These are phyloP conservation scores for Lepidurus packardi DNA, from an alignment of 1,140 invertebrate species.

Conservation along the genomic window DNA sequence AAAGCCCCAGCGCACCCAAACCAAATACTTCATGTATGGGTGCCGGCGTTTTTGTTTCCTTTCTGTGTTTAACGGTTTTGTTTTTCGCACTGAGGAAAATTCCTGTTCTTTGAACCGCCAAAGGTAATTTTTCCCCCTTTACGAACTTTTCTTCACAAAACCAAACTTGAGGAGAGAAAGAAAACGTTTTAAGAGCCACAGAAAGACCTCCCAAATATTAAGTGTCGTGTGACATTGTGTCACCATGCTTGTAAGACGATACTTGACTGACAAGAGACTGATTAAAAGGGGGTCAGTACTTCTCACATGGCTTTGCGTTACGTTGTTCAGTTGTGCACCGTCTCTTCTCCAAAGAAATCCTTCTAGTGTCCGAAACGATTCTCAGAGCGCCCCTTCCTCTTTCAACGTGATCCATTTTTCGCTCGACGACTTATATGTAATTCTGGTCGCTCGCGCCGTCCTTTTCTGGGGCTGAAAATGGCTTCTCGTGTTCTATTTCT, in stretches of 20 bases:
- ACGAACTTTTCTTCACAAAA: background rate
- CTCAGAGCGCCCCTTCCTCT: background rate
- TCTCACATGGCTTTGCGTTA: background rate
- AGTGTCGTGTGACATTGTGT: conserved; percentile 19
- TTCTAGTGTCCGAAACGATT: background rate
- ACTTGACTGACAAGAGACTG: conserved; percentile 18
- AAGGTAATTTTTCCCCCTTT: background rate
- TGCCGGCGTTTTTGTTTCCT: background rate
- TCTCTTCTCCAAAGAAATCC: background rate
- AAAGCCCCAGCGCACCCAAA: background rate
- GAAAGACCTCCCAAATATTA: background rate
- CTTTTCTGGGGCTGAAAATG: background rate
- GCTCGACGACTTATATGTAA: background rate
- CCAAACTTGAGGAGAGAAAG: background rate
- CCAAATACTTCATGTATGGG: background rate
- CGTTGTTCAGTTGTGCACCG: background rate
- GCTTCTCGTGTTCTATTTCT: background rate
- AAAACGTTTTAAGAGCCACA: background rate
- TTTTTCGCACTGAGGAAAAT: background rate
- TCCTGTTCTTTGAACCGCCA: background rate
- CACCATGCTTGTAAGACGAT: conserved; percentile 9
- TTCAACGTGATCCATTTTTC: background rate
- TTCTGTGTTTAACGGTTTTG: background rate
- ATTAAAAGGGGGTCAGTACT: conserved; percentile 2
- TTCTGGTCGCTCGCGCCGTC: background rate